These are phyloP conservation scores for Sycobia sp. DNA, from an alignment of 1,140 invertebrate genomes.

Conservation along the genomic window DNA sequence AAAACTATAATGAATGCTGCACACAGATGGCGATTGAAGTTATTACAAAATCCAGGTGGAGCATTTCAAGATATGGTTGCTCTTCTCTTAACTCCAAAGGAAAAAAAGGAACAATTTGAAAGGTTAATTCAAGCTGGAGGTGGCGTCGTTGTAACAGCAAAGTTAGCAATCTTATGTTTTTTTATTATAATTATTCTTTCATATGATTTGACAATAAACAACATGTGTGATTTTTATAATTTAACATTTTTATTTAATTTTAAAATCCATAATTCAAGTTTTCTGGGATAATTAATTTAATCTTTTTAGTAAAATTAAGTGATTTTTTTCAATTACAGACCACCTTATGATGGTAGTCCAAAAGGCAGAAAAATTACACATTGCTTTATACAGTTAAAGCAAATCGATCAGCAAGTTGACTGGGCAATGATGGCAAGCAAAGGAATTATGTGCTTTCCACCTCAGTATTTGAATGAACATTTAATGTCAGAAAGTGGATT, in stretches of 20 bases:
- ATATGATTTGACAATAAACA: not conserved
- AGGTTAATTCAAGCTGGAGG: slow-evolving; percentile 76
- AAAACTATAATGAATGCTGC: slow-evolving; percentile 64
- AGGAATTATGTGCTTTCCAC: slow-evolving; percentile 64
- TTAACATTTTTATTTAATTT: not conserved
- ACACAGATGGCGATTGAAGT: slow-evolving; percentile 69
- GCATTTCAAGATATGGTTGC: slow-evolving; percentile 74
- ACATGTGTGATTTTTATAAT: not conserved
- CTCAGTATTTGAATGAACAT: slow-evolving; percentile 65
- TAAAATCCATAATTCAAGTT: not conserved
- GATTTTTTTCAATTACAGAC: slow-evolving; percentile 40
- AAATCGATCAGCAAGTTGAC: slow-evolving; percentile 60
- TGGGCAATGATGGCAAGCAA: slow-evolving; percentile 59
- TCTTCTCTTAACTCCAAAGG: slow-evolving; percentile 70
- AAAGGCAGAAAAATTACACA: slow-evolving; percentile 60
- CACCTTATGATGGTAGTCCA: slow-evolving; percentile 52
- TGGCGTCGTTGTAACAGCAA: slow-evolving; percentile 68
- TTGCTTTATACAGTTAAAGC: slow-evolving; percentile 64
- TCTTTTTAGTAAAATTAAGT: no score
- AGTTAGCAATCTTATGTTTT: slow-evolving; percentile 46
- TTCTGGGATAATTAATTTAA: not conserved
- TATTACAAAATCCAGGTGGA: slow-evolving; percentile 56
- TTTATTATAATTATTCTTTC: slow-evolving; percentile 11
- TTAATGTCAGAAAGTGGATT: slow-evolving; percentile 54
- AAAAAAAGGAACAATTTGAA: slow-evolving; percentile 68